Evolutionary conservation across 64 coral and sea anemone species (phyloP).

Genomic region (Pachyseris speciosa): DNA sequence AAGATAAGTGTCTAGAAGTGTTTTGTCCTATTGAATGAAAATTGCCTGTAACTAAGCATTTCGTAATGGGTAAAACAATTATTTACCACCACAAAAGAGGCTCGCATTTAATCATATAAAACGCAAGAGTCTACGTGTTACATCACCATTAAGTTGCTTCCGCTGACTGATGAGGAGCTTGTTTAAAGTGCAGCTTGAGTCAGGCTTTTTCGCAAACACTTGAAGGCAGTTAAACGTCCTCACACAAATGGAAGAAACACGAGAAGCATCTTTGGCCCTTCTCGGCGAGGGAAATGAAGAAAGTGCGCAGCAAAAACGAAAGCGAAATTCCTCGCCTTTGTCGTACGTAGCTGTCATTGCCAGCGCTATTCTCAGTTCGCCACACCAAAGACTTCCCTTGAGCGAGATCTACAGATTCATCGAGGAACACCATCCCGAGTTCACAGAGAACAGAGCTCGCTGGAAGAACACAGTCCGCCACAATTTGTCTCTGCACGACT

Average conservation of each 20-base stretch:
- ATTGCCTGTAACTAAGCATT: not conserved
- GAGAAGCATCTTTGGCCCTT: not conserved
- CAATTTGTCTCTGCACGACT: constrained; percentile 73
- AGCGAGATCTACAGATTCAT: constrained; percentile 62
- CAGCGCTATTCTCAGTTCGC: constrained; percentile 46
- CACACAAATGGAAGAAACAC: not conserved
- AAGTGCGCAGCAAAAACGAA: not conserved
- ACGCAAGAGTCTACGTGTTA: not conserved
- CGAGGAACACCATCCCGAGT: constrained; percentile 6
- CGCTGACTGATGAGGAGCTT: no score
- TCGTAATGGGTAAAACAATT: not conserved
- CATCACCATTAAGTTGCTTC: not conserved
- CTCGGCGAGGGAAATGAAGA: not conserved
- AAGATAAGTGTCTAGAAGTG: not conserved
- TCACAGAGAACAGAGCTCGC: constrained; percentile 37
- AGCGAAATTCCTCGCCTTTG: constrained; percentile 21
- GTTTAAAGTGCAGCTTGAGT: no score
- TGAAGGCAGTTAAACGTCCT: not conserved
- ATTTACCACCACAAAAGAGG: not conserved
- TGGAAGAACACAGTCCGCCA: constrained; percentile 82
- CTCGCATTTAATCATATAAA: not conserved
- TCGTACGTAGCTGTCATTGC: constrained; percentile 59
- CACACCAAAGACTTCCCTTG: constrained; percentile 34
- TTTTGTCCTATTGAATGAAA: not conserved
- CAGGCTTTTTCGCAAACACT: no score